Evolutionary conservation across 2,888 invertebrate genomes (phyloP).

Genomic region (Melinaea marsaeus): DNA sequence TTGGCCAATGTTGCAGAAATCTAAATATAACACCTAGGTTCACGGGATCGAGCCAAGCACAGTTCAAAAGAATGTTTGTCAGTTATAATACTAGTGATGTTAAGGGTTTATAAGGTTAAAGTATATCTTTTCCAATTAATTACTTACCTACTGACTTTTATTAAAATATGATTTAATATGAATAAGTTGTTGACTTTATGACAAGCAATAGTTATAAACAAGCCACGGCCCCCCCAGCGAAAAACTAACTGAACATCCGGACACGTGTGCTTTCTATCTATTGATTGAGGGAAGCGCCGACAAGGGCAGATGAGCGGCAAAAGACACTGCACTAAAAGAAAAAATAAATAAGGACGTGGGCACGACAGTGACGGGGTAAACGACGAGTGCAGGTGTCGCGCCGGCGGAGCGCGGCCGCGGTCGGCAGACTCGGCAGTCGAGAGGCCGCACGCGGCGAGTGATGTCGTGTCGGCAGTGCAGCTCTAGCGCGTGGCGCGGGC

Average conservation of each 20-base stretch:
- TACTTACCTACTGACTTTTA: too few species aligned
- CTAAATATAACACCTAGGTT: too few species aligned
- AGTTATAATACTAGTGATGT: too few species aligned
- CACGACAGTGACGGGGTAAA: constrained; percentile 19
- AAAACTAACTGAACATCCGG: constrained; percentile 22
- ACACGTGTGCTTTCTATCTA: constrained; percentile 23
- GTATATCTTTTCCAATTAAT: too few species aligned
- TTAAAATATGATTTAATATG: too few species aligned
- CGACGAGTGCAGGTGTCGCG: constrained; percentile 25
- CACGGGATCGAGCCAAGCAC: too few species aligned
- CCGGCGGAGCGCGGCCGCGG: constrained; percentile 27
- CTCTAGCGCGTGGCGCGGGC: constrained; percentile 48
- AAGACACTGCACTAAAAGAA: constrained; percentile 6
- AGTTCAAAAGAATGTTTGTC: too few species aligned
- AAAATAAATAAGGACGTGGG: constrained; percentile 13
- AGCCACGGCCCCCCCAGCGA: constrained; percentile 6
- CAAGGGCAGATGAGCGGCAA: constrained; percentile 22
- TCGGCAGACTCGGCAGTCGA: constrained; percentile 49
- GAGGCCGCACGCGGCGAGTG: constrained; percentile 47
- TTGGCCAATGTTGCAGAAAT: too few species aligned
- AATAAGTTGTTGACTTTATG: too few species aligned
- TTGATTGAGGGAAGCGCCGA: constrained; percentile 17
- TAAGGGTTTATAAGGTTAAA: too few species aligned
- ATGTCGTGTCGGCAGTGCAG: constrained; percentile 43
- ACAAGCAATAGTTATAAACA: constrained; percentile 1